Base-by-base conservation (phyloP, 2,888 invertebrate genomes). In the Schrankia costaestrigalis region DNA sequence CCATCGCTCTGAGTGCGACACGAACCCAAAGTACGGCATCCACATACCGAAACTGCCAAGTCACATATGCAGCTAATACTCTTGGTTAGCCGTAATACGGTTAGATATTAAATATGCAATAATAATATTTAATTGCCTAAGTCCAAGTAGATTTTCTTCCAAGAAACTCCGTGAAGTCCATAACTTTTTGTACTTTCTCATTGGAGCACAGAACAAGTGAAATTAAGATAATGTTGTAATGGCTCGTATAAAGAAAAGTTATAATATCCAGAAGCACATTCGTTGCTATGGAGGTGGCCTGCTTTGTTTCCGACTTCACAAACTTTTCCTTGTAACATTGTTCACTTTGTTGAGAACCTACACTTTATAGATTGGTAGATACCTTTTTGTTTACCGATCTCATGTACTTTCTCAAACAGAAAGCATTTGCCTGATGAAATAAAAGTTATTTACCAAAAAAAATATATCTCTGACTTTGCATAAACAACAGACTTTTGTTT, bases 281-380 rank as follows among this genome's bases (percentile, higher is more conserved):
- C 60, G 71, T 70, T 71, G 64, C 61, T 59, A 57, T 56, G 52
- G 57, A 65, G 65, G 67, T 63, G 59, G 66, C 63, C 73, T 78
- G 76, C 61, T 77, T 79, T 77, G 76, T 79, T 78, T 78, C 56
- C 43, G 43, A 54, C 41, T 50, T 46, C 73, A 50, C 50, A 60
- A 81, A 78, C 74, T 80, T 76, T 71, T 70, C 72, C 65, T 63
- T 54, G 58, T 47, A 66, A 72, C 63, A 64, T 63, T 71, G 67
- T 75, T 69, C 71, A 66, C 63, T 67, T 67, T 61, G 59, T 64
- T 54, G 56, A 49, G 57, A 75, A 68, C 71, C 45, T 45, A 72
- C 62, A 63, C 54, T 68, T 69, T 74, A 71, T 69, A 57, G 54
- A 75, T 71, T 68, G 66, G 59, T 52, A 36, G 26, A 25, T 61